phyloP scores from a whole-genome alignment of 2,797 vertebrate genomes.

The Aeoliscus strigatus region DNA sequence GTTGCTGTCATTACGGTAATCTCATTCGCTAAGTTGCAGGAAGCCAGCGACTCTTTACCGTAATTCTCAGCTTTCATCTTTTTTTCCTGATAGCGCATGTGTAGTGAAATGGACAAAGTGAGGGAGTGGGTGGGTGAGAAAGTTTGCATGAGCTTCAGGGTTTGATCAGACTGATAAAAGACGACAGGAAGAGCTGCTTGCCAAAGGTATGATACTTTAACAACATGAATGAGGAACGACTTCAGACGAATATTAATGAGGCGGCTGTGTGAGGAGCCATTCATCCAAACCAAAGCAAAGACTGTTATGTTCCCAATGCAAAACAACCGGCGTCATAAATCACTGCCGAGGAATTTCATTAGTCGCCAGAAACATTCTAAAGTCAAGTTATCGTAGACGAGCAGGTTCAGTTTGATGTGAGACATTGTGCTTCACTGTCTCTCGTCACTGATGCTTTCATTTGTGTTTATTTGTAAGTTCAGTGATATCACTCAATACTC shows the following conservation, averaged over 20 bases:
- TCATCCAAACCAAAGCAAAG: slow-evolving; percentile 11
- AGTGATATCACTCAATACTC: too few relatives aligned
- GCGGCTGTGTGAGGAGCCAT: slow-evolving; percentile 10
- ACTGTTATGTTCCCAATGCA: slow-evolving; percentile 11
- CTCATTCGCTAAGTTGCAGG: too few relatives aligned
- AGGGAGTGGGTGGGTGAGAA: slow-evolving; percentile 1
- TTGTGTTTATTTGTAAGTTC: too few relatives aligned
- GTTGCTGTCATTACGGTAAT: too few relatives aligned
- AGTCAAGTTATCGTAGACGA: background rate
- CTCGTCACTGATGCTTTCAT: too few relatives aligned
- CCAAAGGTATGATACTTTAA: slow-evolving; percentile 13
- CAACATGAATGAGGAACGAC: slow-evolving; percentile 14
- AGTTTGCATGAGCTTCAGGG: background rate
- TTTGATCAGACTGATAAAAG: slow-evolving; percentile 5
- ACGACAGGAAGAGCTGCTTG: slow-evolving; percentile 7
- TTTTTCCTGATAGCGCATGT: too few relatives aligned
- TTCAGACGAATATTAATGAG: slow-evolving; percentile 17
- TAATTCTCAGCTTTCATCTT: too few relatives aligned
- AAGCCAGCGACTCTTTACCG: too few relatives aligned
- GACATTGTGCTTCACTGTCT: too few relatives aligned
- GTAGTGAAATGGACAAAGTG: background rate
- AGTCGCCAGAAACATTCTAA: background rate
- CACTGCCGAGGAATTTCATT: background rate
- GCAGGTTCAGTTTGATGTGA: background rate
- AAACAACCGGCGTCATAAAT: slow-evolving; percentile 3